Evolutionary conservation across 2,888 invertebrate species (phyloP).

Genomic region (Tholera decimalis): DNA sequence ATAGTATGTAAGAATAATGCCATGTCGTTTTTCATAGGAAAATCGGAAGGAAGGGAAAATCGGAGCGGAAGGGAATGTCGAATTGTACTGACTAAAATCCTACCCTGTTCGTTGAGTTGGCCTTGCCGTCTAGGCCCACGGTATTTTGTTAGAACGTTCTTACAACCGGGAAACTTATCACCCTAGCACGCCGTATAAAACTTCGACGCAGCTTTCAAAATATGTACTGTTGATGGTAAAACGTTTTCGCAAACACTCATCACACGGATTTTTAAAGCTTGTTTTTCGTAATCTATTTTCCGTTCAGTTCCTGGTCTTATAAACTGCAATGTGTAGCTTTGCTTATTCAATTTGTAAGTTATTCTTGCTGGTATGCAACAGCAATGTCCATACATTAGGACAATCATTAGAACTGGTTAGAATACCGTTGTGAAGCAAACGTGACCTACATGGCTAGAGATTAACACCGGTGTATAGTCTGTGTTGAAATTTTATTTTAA

Average conservation of each 20-base stretch:
- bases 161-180: no score
- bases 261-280: background rate
- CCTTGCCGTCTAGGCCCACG: no score
- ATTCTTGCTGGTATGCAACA: constrained; percentile 24
- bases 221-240: background rate
- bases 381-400: constrained; percentile 48
- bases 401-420: constrained; percentile 65
- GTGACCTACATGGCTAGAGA: constrained; percentile 51
- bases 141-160: background rate
- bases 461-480: constrained; percentile 18
- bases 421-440: constrained; percentile 62
- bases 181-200: background rate
- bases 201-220: no score
- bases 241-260: background rate
- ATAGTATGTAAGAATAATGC: no score
- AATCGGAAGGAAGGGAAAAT: no score
- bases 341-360: constrained; percentile 19
- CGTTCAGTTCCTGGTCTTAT: background rate
- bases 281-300: background rate
- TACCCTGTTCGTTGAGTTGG: no score
- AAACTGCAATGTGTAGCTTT: constrained; percentile 7
- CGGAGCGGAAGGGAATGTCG: no score
- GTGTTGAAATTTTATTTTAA: constrained; percentile 18
- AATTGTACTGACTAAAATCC: no score
- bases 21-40: no score